A percentile compares a stretch with the other conserved stretches of the same genome.
phyloP scores from a whole-genome alignment of 1,140 invertebrate genomes.

The Hyphantria cunea region DNA sequence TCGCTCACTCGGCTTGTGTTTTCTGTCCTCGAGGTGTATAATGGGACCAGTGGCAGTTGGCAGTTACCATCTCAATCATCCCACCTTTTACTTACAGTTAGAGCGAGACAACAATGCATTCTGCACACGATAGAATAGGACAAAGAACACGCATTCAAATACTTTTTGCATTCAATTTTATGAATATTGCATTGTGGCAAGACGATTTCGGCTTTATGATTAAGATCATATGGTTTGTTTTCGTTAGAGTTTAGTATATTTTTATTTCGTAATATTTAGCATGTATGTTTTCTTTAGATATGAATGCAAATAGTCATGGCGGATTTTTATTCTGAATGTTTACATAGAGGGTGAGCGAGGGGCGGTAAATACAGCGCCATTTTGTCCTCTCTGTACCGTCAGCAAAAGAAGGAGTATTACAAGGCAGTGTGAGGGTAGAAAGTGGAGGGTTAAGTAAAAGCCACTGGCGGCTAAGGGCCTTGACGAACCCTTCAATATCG shows the following conservation, averaged over 20 bases:
- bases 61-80: constrained; percentile 78
- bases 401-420: constrained; percentile 51
- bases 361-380: constrained; percentile 70
- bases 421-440: constrained; percentile 28
- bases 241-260: constrained; percentile 29
- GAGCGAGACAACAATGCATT: constrained; percentile 46
- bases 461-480: constrained; percentile 34
- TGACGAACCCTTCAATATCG: background rate
- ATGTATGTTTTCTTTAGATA: constrained; percentile 81
- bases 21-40: constrained; percentile 68
- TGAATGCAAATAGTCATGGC: constrained; percentile 82
- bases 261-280: constrained; percentile 70
- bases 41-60: constrained; percentile 79
- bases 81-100: constrained; percentile 72
- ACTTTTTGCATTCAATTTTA: constrained; percentile 54
- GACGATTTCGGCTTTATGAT: constrained; percentile 21
- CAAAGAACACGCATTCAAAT: constrained; percentile 53
- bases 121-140: constrained; percentile 38
- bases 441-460: constrained; percentile 47
- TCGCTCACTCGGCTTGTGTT: constrained; percentile 52
- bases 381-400: constrained; percentile 62
- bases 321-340: constrained; percentile 80
- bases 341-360: constrained; percentile 71
- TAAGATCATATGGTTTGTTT: constrained; percentile 29
- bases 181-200: constrained; percentile 24